Base-by-base conservation (phyloP, 2,888 invertebrate species). In the Boloria selene region DNA sequence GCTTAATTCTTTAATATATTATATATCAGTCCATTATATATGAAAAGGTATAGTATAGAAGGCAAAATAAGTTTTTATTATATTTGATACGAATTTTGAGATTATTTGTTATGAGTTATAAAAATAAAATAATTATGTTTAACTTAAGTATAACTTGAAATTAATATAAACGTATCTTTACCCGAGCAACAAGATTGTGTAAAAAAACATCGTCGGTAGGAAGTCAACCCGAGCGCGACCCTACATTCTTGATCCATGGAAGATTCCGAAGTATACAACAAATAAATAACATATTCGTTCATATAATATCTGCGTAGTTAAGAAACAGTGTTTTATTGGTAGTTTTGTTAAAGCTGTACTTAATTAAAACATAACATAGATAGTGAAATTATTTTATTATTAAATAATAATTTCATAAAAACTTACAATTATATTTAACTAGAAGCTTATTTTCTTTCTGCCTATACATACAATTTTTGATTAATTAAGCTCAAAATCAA, bases 121-220 rank as follows among this genome's bases (percentile, higher is more conserved):
- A 7, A 2, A 38, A 38, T 38, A 38, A 10, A 38, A 10, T 10
- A 38, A 38, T 38, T 10, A 38, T 44, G 47, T 22, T 5, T 52
- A 10, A 62, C 56, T 68, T 54, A 58, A 65, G 51, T 49, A 53
- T 62, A 65, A 56, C 47, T 68, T 65, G 49, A 45, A 47, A 69
- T 74, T 69, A 68, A 69, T 84, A 79, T 90, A 83, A 77, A 85
- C 81, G 77, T 78, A 76, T 79, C 90, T 79, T 88, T 86, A 85
- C 77, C 77, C 81, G 82, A 89, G 90, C 90, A 88, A 90, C 90
- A 91, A 90, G 92, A 91, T 90, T 90, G 90, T 91, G 90, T 90
- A 90, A 90, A 91, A 90, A 92, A 91, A 91, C 90, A 90, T 87
- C 88, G 89, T 86, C 90, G 90, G 91, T 91, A 91, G 92, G 92